These are phyloP conservation scores for Neodiprion lecontei DNA, from an alignment of 1,140 invertebrate species.

Conservation along the genomic window DNA sequence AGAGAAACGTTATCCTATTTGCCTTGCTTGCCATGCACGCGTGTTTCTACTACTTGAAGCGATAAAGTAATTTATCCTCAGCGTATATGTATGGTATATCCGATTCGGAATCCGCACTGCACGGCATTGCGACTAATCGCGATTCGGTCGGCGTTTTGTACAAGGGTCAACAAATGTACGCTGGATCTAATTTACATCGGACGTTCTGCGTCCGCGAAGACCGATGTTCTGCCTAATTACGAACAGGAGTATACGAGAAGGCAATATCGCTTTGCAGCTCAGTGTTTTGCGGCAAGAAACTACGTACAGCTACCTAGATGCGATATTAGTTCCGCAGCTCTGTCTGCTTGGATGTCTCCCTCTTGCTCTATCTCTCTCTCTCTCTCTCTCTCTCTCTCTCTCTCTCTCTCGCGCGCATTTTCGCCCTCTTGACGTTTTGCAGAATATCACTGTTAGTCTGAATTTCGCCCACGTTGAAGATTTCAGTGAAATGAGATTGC, in stretches of 20 bases:
- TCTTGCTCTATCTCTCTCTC: neutral
- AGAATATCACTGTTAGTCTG: no score
- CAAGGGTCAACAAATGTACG: neutral
- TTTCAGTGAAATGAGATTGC: neutral
- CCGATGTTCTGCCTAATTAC: neutral
- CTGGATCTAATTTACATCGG: neutral
- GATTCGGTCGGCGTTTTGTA: neutral
- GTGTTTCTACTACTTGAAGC: no score
- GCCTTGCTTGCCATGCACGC: neutral
- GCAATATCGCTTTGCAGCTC: conserved; percentile 6
- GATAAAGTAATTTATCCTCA: no score
- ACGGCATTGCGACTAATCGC: neutral
- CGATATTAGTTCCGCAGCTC: neutral
- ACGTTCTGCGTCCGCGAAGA: neutral
- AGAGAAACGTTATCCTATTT: neutral
- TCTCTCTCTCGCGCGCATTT: neutral
- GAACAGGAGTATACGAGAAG: neutral
- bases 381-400: conserved; percentile 3
- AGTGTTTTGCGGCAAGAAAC: neutral
- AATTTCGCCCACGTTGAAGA: neutral
- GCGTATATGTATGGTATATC: neutral
- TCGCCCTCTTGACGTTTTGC: no score
- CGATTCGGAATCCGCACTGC: neutral
- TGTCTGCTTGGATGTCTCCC: no score
- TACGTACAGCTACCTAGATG: neutral